Evolutionary conservation across 1,140 invertebrate species (phyloP).

Genomic region (Leptinotarsa lineolata): DNA sequence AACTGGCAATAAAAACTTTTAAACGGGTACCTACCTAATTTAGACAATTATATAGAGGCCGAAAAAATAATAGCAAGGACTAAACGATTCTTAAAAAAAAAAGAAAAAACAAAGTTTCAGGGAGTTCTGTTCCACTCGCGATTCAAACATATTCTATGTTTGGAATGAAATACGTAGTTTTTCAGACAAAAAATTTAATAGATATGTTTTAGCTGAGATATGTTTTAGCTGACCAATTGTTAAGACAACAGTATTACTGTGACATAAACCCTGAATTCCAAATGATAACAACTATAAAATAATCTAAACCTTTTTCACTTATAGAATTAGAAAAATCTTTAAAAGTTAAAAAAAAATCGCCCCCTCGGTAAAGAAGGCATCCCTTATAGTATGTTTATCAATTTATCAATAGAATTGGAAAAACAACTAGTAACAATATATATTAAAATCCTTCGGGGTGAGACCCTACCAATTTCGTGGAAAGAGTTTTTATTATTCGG

Average conservation of each 20-base stretch:
- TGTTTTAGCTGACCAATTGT: background rate
- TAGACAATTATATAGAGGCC: background rate
- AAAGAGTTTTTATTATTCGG: too few species aligned
- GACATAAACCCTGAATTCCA: background rate
- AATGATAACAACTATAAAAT: background rate
- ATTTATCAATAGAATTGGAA: background rate
- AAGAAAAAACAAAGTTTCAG: conserved; percentile 17
- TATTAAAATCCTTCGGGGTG: background rate
- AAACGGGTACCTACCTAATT: background rate
- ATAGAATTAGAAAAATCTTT: background rate
- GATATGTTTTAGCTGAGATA: too few species aligned
- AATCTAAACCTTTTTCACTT: background rate
- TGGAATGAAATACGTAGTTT: background rate
- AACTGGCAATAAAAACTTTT: background rate
- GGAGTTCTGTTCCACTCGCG: background rate
- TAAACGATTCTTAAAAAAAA: conserved; percentile 1
- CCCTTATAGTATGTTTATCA: conserved; percentile 17
- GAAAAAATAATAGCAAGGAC: background rate
- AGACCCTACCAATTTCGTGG: background rate
- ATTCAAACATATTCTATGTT: background rate
- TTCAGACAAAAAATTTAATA: background rate
- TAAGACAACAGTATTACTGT: background rate
- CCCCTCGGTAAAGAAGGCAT: conserved; percentile 10
- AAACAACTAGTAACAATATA: background rate
- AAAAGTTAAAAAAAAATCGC: conserved; percentile 18